Evolutionary conservation across 2,888 invertebrate species (phyloP).

Genomic region (Ectemnius cavifrons): DNA sequence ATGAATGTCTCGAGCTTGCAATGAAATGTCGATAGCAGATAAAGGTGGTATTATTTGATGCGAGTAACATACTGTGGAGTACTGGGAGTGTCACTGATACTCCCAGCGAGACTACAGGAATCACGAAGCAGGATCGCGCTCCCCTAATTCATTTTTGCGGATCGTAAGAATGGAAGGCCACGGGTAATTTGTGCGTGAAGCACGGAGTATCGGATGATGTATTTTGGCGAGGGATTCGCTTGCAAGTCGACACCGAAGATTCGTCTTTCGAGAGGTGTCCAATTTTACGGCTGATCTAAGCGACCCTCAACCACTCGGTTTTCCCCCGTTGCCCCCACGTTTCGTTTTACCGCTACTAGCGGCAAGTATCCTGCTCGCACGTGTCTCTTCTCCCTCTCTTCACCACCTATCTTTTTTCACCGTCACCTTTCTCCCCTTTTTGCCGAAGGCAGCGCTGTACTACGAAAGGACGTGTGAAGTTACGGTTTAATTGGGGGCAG

Average conservation of each 20-base stretch:
- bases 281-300: constrained; percentile 66
- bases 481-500: too few species aligned
- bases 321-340: constrained; percentile 18
- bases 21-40: too few species aligned
- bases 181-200: constrained; percentile 30
- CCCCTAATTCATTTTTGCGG: constrained; percentile 22
- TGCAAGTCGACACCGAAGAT: constrained; percentile 48
- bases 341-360: constrained; percentile 23
- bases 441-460: background rate
- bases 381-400: background rate
- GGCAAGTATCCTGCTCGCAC: too few species aligned
- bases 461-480: too few species aligned
- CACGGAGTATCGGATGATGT: constrained; percentile 28
- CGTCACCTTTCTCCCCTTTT: background rate
- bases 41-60: too few species aligned
- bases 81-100: too few species aligned
- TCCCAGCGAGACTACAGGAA: too few species aligned
- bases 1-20: too few species aligned
- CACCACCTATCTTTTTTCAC: background rate
- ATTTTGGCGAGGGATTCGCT: constrained; percentile 18
- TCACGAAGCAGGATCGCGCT: background rate
- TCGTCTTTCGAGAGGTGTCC: constrained; percentile 55
- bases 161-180: constrained; percentile 22
- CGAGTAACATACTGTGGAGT: too few species aligned
- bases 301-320: constrained; percentile 29